Conservation (phyloP, 2,888 invertebrate species). For the Campoplex nolae region DNA sequence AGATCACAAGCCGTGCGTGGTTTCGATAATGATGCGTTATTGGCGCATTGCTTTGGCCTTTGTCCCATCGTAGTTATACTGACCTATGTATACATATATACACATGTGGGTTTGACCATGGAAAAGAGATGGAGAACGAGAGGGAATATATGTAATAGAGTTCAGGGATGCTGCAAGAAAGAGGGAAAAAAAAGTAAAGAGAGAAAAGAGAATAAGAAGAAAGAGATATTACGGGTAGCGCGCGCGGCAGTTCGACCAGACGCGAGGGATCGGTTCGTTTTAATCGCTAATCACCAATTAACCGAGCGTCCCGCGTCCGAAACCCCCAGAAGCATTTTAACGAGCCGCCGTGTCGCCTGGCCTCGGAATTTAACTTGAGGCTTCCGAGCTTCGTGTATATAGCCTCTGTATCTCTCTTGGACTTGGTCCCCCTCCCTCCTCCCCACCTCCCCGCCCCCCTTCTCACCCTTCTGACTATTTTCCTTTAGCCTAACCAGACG, state of each 20-base stretch:
- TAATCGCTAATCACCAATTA: conserved; percentile 85
- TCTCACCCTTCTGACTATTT: background rate
- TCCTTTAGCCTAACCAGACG: conserved; percentile 38
- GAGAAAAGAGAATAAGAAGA: conserved; percentile 44
- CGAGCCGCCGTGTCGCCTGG: conserved; percentile 84
- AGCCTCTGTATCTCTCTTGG: conserved; percentile 45
- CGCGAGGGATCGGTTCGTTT: conserved; percentile 82
- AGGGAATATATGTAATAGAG: conserved; percentile 33
- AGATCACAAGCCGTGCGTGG: conserved; percentile 19
- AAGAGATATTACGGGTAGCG: conserved; percentile 56
- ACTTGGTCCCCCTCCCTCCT: conserved; percentile 50
- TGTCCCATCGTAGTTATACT: conserved; percentile 58
- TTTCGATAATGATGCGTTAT: conserved; percentile 61
- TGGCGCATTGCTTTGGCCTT: conserved; percentile 56
- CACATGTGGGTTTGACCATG: conserved; percentile 1
- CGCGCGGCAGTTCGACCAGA: conserved; percentile 66
- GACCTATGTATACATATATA: conserved; percentile 5
- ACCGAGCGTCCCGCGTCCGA: conserved; percentile 83
- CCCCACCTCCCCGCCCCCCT: background rate
- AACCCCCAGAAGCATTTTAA: conserved; percentile 85
- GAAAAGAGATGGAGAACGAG: conserved; percentile 46
- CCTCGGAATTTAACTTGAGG: conserved; percentile 82
- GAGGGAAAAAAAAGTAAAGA: conserved; percentile 53
- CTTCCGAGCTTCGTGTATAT: conserved; percentile 60
- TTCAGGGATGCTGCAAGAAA: conserved; percentile 39